These are phyloP conservation scores for Bagarius yarrelli DNA, from an alignment of 2,113 vertebrate genomes.

Conservation along the genomic window DNA sequence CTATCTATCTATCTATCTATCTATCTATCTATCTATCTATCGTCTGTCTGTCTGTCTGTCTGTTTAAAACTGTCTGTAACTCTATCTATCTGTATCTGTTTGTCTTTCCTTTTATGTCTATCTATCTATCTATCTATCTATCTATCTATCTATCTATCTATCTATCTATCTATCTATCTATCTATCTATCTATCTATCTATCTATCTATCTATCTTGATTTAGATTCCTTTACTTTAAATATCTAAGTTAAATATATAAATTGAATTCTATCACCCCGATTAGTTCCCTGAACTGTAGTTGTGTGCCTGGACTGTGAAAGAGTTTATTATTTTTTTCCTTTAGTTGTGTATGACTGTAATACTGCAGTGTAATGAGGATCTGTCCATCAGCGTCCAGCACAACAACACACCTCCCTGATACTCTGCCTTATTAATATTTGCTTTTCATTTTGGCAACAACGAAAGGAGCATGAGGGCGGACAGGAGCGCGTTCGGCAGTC, in stretches of 20 bases:
- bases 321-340: not conserved
- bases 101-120: no score
- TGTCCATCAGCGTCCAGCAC: conserved; percentile 57
- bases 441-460: conserved; percentile 74
- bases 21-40: no score
- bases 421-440: conserved; percentile 78
- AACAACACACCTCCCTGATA: conserved; percentile 64
- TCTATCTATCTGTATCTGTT: no score
- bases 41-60: no score
- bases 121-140: no score
- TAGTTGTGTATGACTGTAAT: conserved; percentile 22
- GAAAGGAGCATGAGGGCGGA: conserved; percentile 54
- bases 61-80: no score
- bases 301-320: not conserved
- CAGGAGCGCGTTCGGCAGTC: conserved; percentile 51
- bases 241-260: not conserved
- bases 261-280: no score
- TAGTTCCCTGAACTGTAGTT: not conserved
- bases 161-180: no score
- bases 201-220: no score
- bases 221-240: not conserved
- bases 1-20: no score
- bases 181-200: no score
- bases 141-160: no score
- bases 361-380: conserved; percentile 60